Evolutionary conservation across 2,797 vertebrate genomes (phyloP), one percentile per base, ranked within the genome.

Genomic region (Cichlasoma orientale): DNA sequence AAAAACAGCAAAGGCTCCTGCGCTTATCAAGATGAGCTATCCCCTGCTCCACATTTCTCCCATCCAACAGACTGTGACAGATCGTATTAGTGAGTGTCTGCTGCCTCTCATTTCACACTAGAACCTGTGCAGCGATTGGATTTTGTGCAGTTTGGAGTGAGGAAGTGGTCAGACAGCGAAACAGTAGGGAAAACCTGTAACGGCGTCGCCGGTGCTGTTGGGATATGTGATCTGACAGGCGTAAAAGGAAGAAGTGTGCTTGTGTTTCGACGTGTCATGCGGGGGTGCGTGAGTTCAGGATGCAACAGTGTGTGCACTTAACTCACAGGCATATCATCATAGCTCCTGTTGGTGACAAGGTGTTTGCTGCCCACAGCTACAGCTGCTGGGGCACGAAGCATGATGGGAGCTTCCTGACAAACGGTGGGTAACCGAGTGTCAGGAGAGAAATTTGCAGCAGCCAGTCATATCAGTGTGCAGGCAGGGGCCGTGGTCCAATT

Each of bases 51-150:
- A 80, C 73, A 86, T 85, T 82, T 74, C 80, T 88, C 87, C 87
- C 86, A 84, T 85, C 86, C 85, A 88, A 89, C 91, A 89, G 88
- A 79, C 86, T 92, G 88, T 90, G 89, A 94, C 93, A 88, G 91
- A 93, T 92, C 90, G 85, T 86, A 93, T 92, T 94, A 92, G 77
- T 82, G 87, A 93, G 79, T 72, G 81, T 86, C 82, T 87, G 86
- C 86, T 89, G 82, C 75, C 82, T 91, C 77, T 94, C 82, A 76
- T 93, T 95, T 95, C 89, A 90, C 79, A 79, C 91, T 79, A 83
- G 54, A 79, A 87, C 79, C 82, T 83, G 86, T 78, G 79, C 82
- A 68, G 72, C 53, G 58, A 86, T 58, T 90, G 83, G 80, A 94
- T 92, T 94, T 91, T 74, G 89, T 70, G 83, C 79, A 79, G 82